A percentile compares a stretch with the other conserved stretches of the same genome.
Conservation (phyloP, 2,797 vertebrate genomes). For the Myripristis jacobus region DNA sequence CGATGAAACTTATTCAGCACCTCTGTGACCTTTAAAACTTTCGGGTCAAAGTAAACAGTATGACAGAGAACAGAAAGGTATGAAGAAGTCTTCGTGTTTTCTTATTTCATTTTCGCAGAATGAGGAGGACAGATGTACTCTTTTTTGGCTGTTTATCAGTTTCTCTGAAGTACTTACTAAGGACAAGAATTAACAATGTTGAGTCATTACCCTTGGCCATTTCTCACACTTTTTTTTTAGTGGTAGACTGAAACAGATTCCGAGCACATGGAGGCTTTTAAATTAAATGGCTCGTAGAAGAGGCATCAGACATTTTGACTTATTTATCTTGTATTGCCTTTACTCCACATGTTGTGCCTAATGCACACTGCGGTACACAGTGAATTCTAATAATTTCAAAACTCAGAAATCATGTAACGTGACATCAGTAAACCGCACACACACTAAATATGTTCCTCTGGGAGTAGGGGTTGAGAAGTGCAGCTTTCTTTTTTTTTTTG, state of each 20-base stretch:
- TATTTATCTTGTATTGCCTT: no score
- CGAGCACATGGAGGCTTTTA: neutral
- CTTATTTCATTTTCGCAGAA: neutral
- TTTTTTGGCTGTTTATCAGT: neutral
- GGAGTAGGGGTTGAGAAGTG: no score
- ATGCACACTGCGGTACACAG: no score
- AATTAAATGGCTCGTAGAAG: neutral
- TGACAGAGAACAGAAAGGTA: neutral
- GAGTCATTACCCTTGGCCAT: no score
- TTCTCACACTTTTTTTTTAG: no score
- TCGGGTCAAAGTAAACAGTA: neutral
- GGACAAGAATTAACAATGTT: neutral
- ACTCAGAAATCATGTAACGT: no score
- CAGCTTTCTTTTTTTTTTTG: no score
- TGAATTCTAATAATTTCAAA: neutral
- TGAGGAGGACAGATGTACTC: neutral
- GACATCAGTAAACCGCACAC: no score
- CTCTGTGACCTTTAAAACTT: slow-evolving; percentile 26
- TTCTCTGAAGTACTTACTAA: neutral
- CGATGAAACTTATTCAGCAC: slow-evolving; percentile 28
- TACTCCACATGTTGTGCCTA: no score
- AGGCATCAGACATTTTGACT: neutral
- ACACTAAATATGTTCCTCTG: no score
- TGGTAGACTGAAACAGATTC: neutral
- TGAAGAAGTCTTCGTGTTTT: neutral